Conservation (phyloP, 2,797 vertebrate genomes). For the Mormyrus hasselquistii region DNA sequence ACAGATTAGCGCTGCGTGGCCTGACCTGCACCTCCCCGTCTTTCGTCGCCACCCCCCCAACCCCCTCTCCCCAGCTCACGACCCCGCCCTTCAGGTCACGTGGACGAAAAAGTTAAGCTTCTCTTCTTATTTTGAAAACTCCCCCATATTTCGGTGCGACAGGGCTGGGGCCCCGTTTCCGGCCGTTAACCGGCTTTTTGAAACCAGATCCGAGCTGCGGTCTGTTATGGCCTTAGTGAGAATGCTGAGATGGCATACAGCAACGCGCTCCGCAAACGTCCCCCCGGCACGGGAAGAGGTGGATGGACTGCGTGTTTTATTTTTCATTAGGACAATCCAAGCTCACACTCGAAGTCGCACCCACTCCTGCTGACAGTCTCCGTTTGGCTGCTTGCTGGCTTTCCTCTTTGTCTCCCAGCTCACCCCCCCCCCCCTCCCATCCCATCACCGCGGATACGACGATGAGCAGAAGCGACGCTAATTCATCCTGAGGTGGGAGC, state of each 20-base stretch:
- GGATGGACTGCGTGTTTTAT: background rate
- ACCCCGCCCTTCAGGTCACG: slow-evolving; percentile 40
- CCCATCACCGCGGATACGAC: slow-evolving; percentile 47
- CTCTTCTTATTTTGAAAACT: slow-evolving; percentile 55
- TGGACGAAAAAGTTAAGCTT: slow-evolving; percentile 41
- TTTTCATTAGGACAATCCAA: background rate
- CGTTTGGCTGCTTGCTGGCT: slow-evolving; percentile 40
- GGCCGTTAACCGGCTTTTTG: slow-evolving; percentile 66
- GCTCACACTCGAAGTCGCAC: background rate
- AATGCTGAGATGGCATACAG: slow-evolving; percentile 51
- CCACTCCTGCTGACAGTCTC: slow-evolving; percentile 16
- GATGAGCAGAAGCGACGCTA: slow-evolving; percentile 64
- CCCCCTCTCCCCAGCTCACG: background rate
- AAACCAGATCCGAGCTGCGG: slow-evolving; percentile 69
- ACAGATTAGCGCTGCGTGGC: slow-evolving; percentile 67
- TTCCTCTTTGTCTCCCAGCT: slow-evolving; percentile 31
- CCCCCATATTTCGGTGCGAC: background rate
- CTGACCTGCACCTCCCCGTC: slow-evolving; percentile 64
- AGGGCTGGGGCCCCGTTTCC: slow-evolving; percentile 56
- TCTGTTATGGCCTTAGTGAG: slow-evolving; percentile 59
- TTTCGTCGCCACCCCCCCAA: slow-evolving; percentile 46
- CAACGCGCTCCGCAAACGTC: slow-evolving; percentile 34
- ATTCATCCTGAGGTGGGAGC: slow-evolving; percentile 47
- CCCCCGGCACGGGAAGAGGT: background rate
- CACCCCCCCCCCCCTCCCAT: slow-evolving; percentile 37